phyloP scores from a whole-genome alignment of 1,140 invertebrate genomes.

The Harlomillsia oculata region DNA sequence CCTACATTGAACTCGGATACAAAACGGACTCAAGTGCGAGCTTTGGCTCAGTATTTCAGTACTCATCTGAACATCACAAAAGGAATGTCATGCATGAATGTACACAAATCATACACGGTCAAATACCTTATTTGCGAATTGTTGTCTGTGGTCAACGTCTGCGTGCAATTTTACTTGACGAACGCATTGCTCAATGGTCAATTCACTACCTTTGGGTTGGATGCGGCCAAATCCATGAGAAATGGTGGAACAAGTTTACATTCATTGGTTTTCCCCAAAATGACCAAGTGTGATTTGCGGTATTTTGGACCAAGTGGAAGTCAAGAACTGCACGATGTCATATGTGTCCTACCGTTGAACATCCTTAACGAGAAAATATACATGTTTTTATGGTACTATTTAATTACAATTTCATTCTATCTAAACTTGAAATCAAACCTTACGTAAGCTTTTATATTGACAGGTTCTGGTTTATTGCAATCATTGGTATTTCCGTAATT shows the following conservation, averaged over 20 bases:
- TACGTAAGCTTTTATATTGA: slow-evolving; percentile 50
- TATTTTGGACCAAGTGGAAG: slow-evolving; percentile 21
- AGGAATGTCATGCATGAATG: no score
- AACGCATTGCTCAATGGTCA: slow-evolving; percentile 79
- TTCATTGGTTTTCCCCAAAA: background rate
- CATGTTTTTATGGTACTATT: no score
- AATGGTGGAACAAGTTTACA: no score
- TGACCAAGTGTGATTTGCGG: slow-evolving; percentile 50
- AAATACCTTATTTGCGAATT: slow-evolving; percentile 74
- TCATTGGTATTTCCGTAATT: slow-evolving; percentile 51
- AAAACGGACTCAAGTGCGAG: slow-evolving; percentile 59
- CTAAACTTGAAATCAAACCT: no score
- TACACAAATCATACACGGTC: slow-evolving; percentile 75
- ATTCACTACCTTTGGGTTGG: slow-evolving; percentile 49
- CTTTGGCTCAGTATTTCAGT: slow-evolving; percentile 68
- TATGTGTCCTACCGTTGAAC: slow-evolving; percentile 78
- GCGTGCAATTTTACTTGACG: slow-evolving; percentile 81
- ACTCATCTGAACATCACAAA: no score
- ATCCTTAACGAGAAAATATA: slow-evolving; percentile 69
- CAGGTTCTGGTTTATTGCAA: slow-evolving; percentile 74
- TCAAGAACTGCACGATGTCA: slow-evolving; percentile 51
- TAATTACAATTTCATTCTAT: no score
- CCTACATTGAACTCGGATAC: slow-evolving; percentile 69
- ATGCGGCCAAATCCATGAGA: slow-evolving; percentile 51
- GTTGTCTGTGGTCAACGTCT: slow-evolving; percentile 75